Evolutionary conservation across 2,113 vertebrate genomes (phyloP), one percentile per base, ranked within the genome.

Genomic region (Sylvietta virens): DNA sequence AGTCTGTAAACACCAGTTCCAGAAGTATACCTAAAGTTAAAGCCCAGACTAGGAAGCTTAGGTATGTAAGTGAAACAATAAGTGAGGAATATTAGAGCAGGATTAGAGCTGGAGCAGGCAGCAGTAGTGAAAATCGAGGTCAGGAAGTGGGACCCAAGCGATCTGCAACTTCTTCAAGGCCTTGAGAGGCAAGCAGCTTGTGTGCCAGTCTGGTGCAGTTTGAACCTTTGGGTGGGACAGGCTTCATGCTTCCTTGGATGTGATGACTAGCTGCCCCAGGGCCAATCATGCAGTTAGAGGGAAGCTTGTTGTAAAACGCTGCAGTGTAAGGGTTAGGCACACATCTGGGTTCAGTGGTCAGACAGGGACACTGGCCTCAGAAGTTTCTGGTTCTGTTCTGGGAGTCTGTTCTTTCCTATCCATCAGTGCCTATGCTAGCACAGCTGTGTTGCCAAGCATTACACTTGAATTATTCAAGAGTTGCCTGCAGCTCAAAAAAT

Each of bases 401-500:
- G 47, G 27, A 71, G 39, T 53, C 74, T 82, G 4, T 4, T 73
- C 66, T 74, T 35, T 67, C 16, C 62, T 77, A 6, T 8, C 13
- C 27, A 30, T 37, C 66, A 7, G 58, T 77, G 64, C 53, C 79
- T 77, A 7, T 26, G 28, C 48, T 45, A 48, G 53, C 26, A 65
- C 40, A 60, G 50, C 62, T 77, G 48, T 69, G 70, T 53, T 82
- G 50, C 88, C 71, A 93, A 62, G 85, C 44, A 33, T 87, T 90
- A 37, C 30, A 26, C 35, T 50, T 88, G 31, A 95, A 86, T 90
- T 90, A 93, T 92, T 94, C 42, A 95, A 10, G 54, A 85, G 35
- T 11, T 92, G 50, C 64, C 62, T 58, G 50, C 30, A 50, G 62
- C 71, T 93, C 62, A 72, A 44, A 88, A 92, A 80, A 62, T 76